phyloP scores from a whole-genome alignment of 2,888 invertebrate species.

The Hecatera dysodea region DNA sequence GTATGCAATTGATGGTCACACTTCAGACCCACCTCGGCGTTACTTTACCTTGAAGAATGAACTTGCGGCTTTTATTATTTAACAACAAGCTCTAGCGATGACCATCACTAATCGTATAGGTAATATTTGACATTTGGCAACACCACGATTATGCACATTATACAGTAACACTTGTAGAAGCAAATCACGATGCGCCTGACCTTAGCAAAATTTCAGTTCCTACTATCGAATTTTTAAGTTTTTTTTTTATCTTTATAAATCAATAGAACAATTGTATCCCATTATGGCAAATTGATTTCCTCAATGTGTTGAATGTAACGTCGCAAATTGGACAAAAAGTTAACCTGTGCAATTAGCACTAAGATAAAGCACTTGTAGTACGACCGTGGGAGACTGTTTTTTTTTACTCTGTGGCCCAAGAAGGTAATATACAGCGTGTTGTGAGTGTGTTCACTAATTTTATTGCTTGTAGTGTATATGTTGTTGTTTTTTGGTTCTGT shows the following conservation, averaged over 20 bases:
- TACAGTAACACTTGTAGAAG: constrained; percentile 59
- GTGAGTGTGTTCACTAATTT: constrained; percentile 34
- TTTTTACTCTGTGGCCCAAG: constrained; percentile 72
- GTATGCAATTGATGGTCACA: not conserved
- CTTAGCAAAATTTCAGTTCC: constrained; percentile 66
- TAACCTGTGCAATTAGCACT: constrained; percentile 85
- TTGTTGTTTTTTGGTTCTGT: not conserved
- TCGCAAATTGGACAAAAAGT: constrained; percentile 75
- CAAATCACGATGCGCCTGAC: constrained; percentile 73
- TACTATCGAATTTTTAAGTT: constrained; percentile 61
- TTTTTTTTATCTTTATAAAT: constrained; percentile 45
- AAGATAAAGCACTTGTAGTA: constrained; percentile 85
- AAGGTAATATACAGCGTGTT: constrained; percentile 60
- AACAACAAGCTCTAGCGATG: constrained; percentile 3
- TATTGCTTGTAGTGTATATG: constrained; percentile 10
- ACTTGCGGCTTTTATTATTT: not conserved
- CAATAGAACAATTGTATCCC: constrained; percentile 75
- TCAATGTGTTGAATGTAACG: constrained; percentile 58
- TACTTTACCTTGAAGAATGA: too few species aligned
- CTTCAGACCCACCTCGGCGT: too few species aligned
- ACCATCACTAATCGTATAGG: constrained; percentile 50
- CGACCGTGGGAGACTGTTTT: constrained; percentile 83
- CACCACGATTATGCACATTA: constrained; percentile 48
- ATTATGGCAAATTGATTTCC: constrained; percentile 72
- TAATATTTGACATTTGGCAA: constrained; percentile 62